These are phyloP conservation scores for Alethe castanea DNA, from an alignment of 2,113 vertebrate genomes.

Conservation along the genomic window DNA sequence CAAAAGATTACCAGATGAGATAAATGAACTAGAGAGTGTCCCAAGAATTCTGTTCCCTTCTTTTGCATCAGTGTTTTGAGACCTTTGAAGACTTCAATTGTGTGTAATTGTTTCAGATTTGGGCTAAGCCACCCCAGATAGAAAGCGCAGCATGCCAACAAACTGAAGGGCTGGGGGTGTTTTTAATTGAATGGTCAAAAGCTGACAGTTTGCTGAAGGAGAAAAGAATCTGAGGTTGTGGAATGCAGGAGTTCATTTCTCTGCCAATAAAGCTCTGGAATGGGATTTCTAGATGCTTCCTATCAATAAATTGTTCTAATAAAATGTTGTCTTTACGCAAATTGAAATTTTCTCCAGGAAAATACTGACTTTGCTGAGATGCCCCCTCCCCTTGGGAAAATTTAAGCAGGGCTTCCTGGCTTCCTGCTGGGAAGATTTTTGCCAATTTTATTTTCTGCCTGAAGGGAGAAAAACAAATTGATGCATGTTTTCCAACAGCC, in stretches of 20 bases:
- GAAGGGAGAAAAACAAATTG: conserved; percentile 55
- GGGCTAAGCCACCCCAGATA: neutral
- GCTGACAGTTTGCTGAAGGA: neutral
- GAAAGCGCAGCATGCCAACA: neutral
- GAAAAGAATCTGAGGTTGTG: neutral
- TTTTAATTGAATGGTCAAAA: neutral
- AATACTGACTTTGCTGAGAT: conserved; percentile 25
- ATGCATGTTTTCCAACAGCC: conserved; percentile 40
- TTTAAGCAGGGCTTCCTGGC: conserved; percentile 39
- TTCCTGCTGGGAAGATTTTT: conserved; percentile 31
- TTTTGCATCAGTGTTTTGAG: neutral
- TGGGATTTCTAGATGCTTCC: conserved; percentile 20
- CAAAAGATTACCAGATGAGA: neutral
- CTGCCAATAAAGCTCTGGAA: neutral
- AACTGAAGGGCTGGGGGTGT: neutral
- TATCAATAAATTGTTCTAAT: conserved; percentile 44
- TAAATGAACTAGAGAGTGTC: neutral
- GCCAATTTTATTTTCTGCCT: conserved; percentile 62
- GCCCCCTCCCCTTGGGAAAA: conserved; percentile 20
- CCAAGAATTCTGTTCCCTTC: neutral
- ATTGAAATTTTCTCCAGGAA: conserved; percentile 53
- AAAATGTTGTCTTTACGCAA: conserved; percentile 31
- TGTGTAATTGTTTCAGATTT: neutral
- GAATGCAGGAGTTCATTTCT: neutral
- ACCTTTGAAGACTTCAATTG: neutral